These are phyloP conservation scores for Stictocephala bisonia DNA, from an alignment of 2,888 invertebrate species.

Conservation along the genomic window DNA sequence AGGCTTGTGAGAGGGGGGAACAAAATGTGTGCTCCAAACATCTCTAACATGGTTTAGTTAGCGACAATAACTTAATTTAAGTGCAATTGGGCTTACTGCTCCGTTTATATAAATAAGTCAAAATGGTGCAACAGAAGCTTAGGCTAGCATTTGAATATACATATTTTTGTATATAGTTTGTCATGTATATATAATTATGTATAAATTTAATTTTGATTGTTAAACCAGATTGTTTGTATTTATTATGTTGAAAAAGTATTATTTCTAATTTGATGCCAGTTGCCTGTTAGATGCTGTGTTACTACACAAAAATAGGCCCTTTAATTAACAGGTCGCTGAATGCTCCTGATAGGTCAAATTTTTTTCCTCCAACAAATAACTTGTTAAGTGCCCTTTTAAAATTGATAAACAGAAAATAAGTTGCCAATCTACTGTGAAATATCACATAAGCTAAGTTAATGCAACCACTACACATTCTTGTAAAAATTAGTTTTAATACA, in stretches of 20 bases:
- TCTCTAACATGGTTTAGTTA: no score
- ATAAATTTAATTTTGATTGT: slow-evolving; percentile 27
- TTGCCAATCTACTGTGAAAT: no score
- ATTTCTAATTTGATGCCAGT: slow-evolving; percentile 28
- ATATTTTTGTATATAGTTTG: slow-evolving; percentile 23
- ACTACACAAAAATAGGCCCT: slow-evolving; percentile 20
- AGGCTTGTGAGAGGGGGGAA: no score
- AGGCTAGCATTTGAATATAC: slow-evolving; percentile 8
- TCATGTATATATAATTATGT: slow-evolving; percentile 33
- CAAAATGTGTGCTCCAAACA: no score
- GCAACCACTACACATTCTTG: no score
- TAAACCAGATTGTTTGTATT: slow-evolving; percentile 36
- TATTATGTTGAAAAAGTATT: slow-evolving; percentile 23
- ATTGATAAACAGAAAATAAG: no score
- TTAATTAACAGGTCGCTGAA: not conserved
- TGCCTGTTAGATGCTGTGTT: not conserved
- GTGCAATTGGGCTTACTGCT: slow-evolving; percentile 25
- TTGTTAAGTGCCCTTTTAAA: no score
- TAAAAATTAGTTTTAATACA: no score
- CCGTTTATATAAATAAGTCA: slow-evolving; percentile 8
- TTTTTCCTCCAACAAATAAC: slow-evolving; percentile 25
- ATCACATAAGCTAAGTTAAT: no score
- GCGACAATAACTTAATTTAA: no score
- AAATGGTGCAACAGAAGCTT: slow-evolving; percentile 15
- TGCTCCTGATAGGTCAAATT: slow-evolving; percentile 16